Base-by-base conservation (phyloP, 2,113 vertebrate species). In the Abramis brama region DNA sequence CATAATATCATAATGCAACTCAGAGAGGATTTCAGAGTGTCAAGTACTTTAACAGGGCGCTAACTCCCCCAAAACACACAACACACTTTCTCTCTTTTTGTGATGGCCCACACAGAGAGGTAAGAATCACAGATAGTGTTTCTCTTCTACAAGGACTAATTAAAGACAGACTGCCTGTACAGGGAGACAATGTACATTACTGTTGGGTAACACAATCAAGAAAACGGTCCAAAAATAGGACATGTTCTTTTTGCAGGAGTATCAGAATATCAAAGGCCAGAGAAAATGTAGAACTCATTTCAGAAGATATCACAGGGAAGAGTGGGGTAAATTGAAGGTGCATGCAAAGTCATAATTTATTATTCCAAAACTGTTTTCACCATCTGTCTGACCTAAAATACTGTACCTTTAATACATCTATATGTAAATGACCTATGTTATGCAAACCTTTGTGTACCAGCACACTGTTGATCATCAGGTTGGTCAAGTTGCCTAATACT, bases 111-210 rank as follows among this genome's bases (percentile, higher is more conserved):
- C 62, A 79, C 85, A 39, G 57, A 71, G 39, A 83, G 25, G 1
- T 27, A 77, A 27, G 87, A 36, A 88, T 39, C 70, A 85, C 80
- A 82, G 84, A 92, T 85, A 91, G 85, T 89, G 85, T 91, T 93
- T 92, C 89, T 70, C 75, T 84, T 85, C 59, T 83, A 85, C 60
- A 81, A 77, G 82, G 64, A 79, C 62, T 84, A 91, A 91, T 92
- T 92, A 88, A 57, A 88, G 79, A 84, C 55, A 64, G 86, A 85
- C 60, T 47, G 86, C 89, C 82, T 59, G 83, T 79, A 91, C 88
- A 77, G 45, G 91, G 27, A 87, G 60, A 83, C 60, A 50, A 80
- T 66, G 80, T 68, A 80, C 71, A 82, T 88, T 47, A 79, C 25
- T 71, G 50, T 2, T 6, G 66, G 5, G 33, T 47, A 59, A 64